These are phyloP conservation scores for Oncorhynchus kisutch DNA, from an alignment of 2,113 vertebrate species.

Conservation along the genomic window DNA sequence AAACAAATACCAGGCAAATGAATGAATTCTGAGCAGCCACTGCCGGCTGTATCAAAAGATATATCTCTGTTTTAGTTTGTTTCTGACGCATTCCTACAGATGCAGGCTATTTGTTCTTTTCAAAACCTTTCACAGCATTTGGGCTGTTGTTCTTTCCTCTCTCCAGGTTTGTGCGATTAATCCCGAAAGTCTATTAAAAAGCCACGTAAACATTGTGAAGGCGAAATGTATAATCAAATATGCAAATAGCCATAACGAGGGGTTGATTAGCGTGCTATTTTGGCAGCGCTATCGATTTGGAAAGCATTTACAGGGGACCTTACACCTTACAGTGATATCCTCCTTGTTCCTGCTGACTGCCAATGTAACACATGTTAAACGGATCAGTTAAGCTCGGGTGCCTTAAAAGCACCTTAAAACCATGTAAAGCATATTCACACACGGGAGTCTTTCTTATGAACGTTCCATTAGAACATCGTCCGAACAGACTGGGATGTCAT, in stretches of 20 bases:
- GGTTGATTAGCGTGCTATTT: conserved; percentile 38
- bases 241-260: conserved; percentile 69
- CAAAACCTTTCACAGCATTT: conserved; percentile 40
- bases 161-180: conserved; percentile 55
- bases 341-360: too few species aligned
- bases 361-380: too few species aligned
- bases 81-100: conserved; percentile 24
- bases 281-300: too few species aligned
- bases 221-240: conserved; percentile 75
- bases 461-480: not conserved
- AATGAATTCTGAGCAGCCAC: conserved; percentile 71
- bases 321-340: too few species aligned
- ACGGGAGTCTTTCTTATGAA: not conserved
- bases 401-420: conserved; percentile 5
- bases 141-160: not conserved
- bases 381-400: too few species aligned
- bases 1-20: conserved; percentile 75
- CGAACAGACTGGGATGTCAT: not conserved
- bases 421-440: not conserved
- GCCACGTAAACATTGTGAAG: conserved; percentile 74
- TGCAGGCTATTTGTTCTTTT: conserved; percentile 58
- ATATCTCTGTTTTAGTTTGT: conserved; percentile 63
- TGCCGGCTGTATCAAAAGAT: conserved; percentile 54
- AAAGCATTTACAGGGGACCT: too few species aligned
- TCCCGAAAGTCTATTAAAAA: conserved; percentile 72